Evolutionary conservation across 2,113 vertebrate species (phyloP), one percentile per base, ranked within the genome.

Genomic region (Phyllostomus hastatus): DNA sequence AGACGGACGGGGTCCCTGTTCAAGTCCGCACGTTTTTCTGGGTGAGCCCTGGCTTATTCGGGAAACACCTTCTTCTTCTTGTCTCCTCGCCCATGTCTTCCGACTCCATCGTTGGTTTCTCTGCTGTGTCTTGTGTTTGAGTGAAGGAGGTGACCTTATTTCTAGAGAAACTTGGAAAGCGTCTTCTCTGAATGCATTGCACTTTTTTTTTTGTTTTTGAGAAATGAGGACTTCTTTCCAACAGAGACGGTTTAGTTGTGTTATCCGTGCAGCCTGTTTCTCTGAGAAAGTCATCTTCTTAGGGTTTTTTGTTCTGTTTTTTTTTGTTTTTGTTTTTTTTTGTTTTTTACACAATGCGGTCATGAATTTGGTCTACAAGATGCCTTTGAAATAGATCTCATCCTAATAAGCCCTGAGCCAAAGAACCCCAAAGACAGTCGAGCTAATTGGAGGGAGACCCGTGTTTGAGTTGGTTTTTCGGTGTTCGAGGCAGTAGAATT

Each of bases 251-350:
- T 35, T 88, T n/a, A 6, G 8, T 43, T 35, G 4, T 31, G 6
- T 33, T 8, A 50, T 33, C 28, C 17, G 1, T 0, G 0, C 5
- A 0, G 2, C 2, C 10, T 3, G 0, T 12, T 64, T 78, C 31
- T 93, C 8, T 22, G 3, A 16, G 3, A 64, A 79, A 57, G 1
- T 24, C 1, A 4, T 43, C 4, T 11, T 24, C 46, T 16, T 7
- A 50, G 5, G 0, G 5, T 59, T 59, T 59, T 59, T 8, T 5
- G n/a, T n/a, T n/a, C n/a, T 24, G 8, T 61, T 3, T 61, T 28
- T 61, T 61, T 61, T 59, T 59, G 46, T 59, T 24, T 59, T 48
- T 26, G 9, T 61, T 3, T 52, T 28, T 61, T 28, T 61, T 61
- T 61, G 46, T 59, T 26, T 61, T 48, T 11, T 26, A 6, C 7